Conservation (phyloP, 2,113 vertebrate species). For the Entelurus aequoreus region DNA sequence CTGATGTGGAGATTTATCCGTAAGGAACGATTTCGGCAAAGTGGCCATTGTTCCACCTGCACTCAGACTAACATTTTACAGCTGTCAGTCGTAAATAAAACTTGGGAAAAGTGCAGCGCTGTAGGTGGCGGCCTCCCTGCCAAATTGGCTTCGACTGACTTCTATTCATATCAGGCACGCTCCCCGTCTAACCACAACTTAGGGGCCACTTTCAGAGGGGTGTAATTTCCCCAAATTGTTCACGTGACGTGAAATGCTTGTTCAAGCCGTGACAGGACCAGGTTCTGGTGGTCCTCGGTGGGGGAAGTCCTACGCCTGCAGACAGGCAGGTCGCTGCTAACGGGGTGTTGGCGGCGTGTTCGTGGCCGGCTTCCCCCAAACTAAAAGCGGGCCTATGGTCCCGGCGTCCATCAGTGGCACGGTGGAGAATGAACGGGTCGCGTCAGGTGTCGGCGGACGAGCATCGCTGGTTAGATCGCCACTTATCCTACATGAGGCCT, state of each 20-base stretch:
- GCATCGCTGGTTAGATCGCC: slow-evolving; percentile 45
- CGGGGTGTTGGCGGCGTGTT: slow-evolving; percentile 32
- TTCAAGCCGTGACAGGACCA: slow-evolving; percentile 67
- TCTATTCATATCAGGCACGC: slow-evolving; percentile 60
- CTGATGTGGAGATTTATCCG: no score
- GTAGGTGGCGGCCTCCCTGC: slow-evolving; percentile 47
- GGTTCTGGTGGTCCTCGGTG: slow-evolving; percentile 24
- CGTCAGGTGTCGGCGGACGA: slow-evolving; percentile 59
- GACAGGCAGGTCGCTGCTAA: not conserved
- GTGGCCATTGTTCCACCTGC: slow-evolving; percentile 1
- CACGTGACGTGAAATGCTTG: slow-evolving; percentile 66
- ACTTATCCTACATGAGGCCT: slow-evolving; percentile 52
- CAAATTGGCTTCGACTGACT: slow-evolving; percentile 56
- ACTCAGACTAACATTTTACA: not conserved
- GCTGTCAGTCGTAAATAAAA: not conserved
- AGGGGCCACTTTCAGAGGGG: slow-evolving; percentile 60
- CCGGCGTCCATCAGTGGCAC: slow-evolving; percentile 46
- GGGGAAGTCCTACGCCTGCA: not conserved
- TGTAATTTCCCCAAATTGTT: slow-evolving; percentile 72
- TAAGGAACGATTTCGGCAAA: no score
- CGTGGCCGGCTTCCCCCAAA: slow-evolving; percentile 58
- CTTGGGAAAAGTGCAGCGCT: slow-evolving; percentile 34
- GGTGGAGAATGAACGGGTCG: slow-evolving; percentile 40
- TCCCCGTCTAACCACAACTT: slow-evolving; percentile 63
- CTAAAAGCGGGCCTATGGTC: slow-evolving; percentile 68